Percentiles rank a stretch among this genome's conserved stretches.
Conservation (phyloP, 1,140 invertebrate genomes). For the Ganaspis sp. region DNA sequence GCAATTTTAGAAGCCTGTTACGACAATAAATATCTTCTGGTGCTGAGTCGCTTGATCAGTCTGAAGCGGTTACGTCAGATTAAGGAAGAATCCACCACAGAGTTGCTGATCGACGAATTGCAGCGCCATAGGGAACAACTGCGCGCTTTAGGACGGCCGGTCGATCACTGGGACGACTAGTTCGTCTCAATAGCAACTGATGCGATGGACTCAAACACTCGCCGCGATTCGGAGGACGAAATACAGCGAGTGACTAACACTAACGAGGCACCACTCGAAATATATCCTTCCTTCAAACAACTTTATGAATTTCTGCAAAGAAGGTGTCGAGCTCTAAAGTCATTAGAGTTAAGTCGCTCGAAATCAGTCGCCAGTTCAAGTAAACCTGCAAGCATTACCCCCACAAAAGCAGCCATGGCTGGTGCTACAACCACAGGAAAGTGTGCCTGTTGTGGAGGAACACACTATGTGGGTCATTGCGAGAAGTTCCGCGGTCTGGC, state of each 20-base stretch:
- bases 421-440: background rate
- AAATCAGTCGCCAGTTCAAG: background rate
- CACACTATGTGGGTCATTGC: background rate
- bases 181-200: background rate
- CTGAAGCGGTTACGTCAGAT: no score
- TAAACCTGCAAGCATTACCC: background rate
- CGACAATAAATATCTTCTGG: no score
- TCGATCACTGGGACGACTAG: slow-evolving; percentile 26
- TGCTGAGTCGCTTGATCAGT: no score
- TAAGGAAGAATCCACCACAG: no score
- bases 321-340: background rate
- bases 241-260: background rate
- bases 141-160: background rate
- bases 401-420: background rate
- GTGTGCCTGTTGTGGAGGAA: background rate
- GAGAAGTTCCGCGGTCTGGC: background rate
- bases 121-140: background rate
- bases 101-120: no score
- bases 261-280: background rate
- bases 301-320: background rate
- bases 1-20: no score
- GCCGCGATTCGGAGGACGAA: background rate
- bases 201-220: background rate
- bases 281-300: background rate
- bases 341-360: background rate